Evolutionary conservation across 2,113 vertebrate species (phyloP), one percentile per base, ranked within the genome.

Genomic region (Mastomys natalensis): DNA sequence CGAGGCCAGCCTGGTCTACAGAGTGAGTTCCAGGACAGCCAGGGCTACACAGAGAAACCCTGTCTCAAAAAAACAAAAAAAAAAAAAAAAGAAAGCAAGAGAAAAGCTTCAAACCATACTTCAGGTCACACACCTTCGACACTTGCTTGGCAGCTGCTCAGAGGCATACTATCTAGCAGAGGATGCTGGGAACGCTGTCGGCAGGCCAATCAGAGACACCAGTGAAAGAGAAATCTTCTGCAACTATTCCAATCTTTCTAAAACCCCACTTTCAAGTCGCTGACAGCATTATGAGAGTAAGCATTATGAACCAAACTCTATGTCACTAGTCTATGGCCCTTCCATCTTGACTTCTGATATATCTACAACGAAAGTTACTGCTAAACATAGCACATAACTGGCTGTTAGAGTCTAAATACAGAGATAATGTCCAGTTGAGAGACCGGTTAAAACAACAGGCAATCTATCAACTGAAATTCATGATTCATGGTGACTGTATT

Each of bases 321-420:
- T 66, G 86, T 78, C 62, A 89, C 64, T 81, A 76, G 40, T 60
- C 88, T 64, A 31, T 21, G 34, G 34, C 21, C 24, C 78, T 78
- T 89, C 58, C 34, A 77, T 73, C 31, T 90, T 90, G 51, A 94
- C 45, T 80, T 84, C 66, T 62, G n/a, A 77, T 31, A 16, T 74
- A 21, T 70, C n/a, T 34, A 29, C 48, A 43, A 1, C 55, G 13
- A 8, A 62, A 72, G 80, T 48, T 45, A 68, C 19, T 90, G 53
- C 84, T 53, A 82, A 93, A 62, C 43, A 95, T 1, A 84, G 31
- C n/a, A 17, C 53, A 73, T 7, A 73, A 87, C n/a, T 66, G 40
- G 37, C 87, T 72, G 82, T 58, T 24, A 93, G 24, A 80, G 43
- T 88, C 87, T 76, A 88, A 95, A 94, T 26, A 88, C 40, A 84